These are phyloP conservation scores for Drosophila ezoana DNA, from an alignment of 2,888 invertebrate species.

Conservation along the genomic window DNA sequence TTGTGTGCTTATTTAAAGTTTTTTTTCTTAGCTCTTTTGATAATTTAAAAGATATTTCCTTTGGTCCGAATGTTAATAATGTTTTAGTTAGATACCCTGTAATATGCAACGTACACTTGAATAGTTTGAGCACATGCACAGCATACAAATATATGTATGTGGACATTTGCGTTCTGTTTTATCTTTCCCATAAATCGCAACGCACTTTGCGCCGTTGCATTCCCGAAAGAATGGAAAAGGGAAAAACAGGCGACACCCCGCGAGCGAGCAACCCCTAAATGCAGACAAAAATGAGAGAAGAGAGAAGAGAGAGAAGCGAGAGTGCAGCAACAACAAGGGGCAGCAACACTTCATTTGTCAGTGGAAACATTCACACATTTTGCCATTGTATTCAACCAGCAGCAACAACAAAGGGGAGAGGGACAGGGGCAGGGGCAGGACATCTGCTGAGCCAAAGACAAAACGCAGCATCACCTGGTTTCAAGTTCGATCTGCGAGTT, in stretches of 20 bases:
- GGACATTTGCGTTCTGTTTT: conserved; percentile 12
- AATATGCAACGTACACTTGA: conserved; percentile 4
- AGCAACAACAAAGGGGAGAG: conserved; percentile 17
- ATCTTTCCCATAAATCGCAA: conserved; percentile 71
- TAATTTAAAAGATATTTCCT: too few relatives aligned
- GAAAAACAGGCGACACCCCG: conserved; percentile 33
- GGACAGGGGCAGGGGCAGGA: conserved; percentile 22
- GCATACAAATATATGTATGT: conserved; percentile 2
- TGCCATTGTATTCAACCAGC: conserved; percentile 35
- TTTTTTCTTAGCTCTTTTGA: too few relatives aligned
- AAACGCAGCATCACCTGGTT: conserved; percentile 49
- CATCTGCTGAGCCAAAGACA: conserved; percentile 62
- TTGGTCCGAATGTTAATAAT: too few relatives aligned
- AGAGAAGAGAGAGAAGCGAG: conserved; percentile 16
- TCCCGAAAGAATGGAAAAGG: background rate
- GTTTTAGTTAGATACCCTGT: background rate
- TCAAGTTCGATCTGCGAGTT: conserved; percentile 40
- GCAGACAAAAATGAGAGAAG: background rate
- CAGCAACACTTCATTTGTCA: conserved; percentile 71
- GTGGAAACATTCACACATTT: conserved; percentile 61
- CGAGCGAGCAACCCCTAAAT: conserved; percentile 43
- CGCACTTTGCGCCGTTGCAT: conserved; percentile 54
- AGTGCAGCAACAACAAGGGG: conserved; percentile 48
- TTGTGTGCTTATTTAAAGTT: too few relatives aligned
- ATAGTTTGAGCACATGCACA: conserved; percentile 12